Evolutionary conservation across 2,888 invertebrate species (phyloP).

Genomic region (Polydrusus cervinus): DNA sequence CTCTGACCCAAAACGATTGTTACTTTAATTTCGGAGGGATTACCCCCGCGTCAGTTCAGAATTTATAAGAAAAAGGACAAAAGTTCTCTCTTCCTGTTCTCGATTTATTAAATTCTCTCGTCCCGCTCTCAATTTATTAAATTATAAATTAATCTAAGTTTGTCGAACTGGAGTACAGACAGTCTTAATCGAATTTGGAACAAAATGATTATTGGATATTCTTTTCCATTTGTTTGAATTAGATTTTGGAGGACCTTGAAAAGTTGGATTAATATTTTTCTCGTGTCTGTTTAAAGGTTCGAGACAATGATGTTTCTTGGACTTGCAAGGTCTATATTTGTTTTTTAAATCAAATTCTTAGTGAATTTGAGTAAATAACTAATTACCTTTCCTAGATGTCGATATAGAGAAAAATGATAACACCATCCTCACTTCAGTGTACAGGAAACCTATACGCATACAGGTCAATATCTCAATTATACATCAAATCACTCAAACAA

Average conservation of each 20-base stretch:
- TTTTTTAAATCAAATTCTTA: too few relatives aligned
- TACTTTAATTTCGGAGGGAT: conserved; percentile 8
- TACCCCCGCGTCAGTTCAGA: not conserved
- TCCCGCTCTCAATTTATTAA: not conserved
- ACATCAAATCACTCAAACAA: too few relatives aligned
- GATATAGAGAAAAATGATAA: too few relatives aligned
- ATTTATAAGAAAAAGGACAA: not conserved
- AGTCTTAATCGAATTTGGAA: not conserved
- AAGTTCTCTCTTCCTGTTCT: not conserved
- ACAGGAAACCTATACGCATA: too few relatives aligned
- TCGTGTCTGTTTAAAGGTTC: too few relatives aligned
- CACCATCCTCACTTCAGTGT: too few relatives aligned
- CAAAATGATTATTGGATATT: not conserved
- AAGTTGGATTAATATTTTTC: not conserved
- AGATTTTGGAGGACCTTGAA: not conserved
- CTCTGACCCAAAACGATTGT: not conserved
- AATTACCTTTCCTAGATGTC: too few relatives aligned
- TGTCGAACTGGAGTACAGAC: not conserved
- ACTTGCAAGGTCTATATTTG: too few relatives aligned
- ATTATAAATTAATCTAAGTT: conserved; percentile 2
- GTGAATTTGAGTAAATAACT: too few relatives aligned
- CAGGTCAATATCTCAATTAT: too few relatives aligned
- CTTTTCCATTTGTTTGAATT: not conserved
- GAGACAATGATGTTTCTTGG: too few relatives aligned
- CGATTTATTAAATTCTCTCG: not conserved